Conservation (phyloP, 2,113 vertebrate species). For the Mola mola region DNA sequence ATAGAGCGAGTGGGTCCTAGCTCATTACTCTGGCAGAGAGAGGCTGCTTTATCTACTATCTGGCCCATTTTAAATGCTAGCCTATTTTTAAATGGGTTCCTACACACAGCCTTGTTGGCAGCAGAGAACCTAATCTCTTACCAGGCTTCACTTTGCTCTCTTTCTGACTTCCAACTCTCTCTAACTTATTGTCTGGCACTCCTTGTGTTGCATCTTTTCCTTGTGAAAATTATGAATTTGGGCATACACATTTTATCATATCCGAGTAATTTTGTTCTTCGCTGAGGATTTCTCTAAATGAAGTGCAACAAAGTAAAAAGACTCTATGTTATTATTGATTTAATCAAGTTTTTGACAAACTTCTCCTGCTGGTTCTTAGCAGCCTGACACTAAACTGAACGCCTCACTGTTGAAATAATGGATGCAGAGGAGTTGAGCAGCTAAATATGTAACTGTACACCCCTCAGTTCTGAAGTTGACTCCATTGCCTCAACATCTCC, state of each 20-base stretch:
- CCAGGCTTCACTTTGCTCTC: conserved; percentile 27
- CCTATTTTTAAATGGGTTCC: conserved; percentile 77
- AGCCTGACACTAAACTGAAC: neutral
- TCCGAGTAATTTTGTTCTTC: neutral
- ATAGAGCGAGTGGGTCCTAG: conserved; percentile 57
- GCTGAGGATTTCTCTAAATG: neutral
- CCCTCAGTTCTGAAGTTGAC: neutral
- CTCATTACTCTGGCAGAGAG: conserved; percentile 74
- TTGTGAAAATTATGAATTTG: conserved; percentile 14
- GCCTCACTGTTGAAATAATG: no score
- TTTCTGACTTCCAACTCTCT: conserved; percentile 25
- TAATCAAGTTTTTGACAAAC: neutral
- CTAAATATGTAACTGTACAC: conserved; percentile 31
- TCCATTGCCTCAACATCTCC: conserved; percentile 22
- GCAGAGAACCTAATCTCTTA: conserved; percentile 60
- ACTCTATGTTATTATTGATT: neutral
- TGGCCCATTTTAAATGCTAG: conserved; percentile 76
- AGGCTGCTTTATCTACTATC: conserved; percentile 76
- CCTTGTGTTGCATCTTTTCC: conserved; percentile 13
- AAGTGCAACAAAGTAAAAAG: neutral
- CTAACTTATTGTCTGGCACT: conserved; percentile 22
- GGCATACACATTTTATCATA: neutral
- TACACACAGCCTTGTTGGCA: conserved; percentile 58
- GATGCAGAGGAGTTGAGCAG: no score
- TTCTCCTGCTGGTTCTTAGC: neutral